phyloP scores from a whole-genome alignment of 2,797 vertebrate genomes.

The Sebastes elongatus region DNA sequence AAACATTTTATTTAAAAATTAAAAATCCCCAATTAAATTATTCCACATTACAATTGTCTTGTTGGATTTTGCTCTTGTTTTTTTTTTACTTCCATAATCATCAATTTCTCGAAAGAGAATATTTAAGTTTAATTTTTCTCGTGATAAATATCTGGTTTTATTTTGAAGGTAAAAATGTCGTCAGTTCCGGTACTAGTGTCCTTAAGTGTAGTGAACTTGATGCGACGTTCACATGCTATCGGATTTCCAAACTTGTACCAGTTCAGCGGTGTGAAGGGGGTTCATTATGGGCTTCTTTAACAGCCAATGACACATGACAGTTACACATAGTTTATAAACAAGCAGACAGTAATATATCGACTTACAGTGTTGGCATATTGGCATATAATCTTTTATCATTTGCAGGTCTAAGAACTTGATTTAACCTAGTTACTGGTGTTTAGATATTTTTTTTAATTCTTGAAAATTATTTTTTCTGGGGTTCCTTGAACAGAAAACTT shows the following conservation, averaged over 20 bases:
- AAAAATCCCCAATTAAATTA: not conserved
- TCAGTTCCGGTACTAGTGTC: not conserved
- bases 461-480: too few relatives aligned
- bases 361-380: not conserved
- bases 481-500: not conserved
- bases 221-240: conserved; percentile 46
- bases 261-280: conserved; percentile 41
- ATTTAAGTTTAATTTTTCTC: not conserved
- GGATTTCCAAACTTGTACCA: conserved; percentile 75
- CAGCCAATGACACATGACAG: not conserved
- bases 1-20: too few relatives aligned
- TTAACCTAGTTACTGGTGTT: not conserved
- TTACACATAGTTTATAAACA: not conserved
- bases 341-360: not conserved
- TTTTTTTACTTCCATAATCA: not conserved
- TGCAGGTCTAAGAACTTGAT: not conserved
- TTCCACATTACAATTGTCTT: not conserved
- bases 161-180: not conserved
- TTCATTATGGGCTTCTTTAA: conserved; percentile 29
- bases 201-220: not conserved
- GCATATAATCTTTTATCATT: fast-evolving
- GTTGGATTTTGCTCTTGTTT: not conserved
- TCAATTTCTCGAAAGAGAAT: not conserved
- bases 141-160: conserved; percentile 11
- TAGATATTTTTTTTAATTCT: too few relatives aligned